Evolutionary conservation across 1,140 invertebrate species (phyloP), one percentile per base, ranked within the genome.

Genomic region (Metaphire vulgaris): DNA sequence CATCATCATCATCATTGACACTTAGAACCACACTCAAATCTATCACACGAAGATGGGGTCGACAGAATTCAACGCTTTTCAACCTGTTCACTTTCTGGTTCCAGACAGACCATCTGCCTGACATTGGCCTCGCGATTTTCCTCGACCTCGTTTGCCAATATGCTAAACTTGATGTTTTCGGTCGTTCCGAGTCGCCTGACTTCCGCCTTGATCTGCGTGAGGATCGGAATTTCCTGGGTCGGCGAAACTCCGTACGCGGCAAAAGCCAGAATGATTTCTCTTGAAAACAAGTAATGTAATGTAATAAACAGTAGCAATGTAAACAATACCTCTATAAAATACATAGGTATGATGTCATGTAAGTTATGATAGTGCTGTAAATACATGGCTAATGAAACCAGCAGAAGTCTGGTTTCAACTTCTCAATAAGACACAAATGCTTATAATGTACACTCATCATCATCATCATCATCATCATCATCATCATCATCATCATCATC

Each of bases 181-280:
- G 6, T 56, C 21, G 41, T 56, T 6, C 6, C 41, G 6, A 56
- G 21, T 21, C 41, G 41, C 21, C 21, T 56, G 21, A 87, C 83
- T 78, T 86, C 85, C 28, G 80, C 78, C 77, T 86, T 86, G 64
- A 87, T 85, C 79, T 87, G 83, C 0, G 82, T 80, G 72, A 87
- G 83, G 79, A 83, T 85, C 74, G 84, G 83, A 79, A 85, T 82
- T 56, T 87, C 85, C 72, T 84, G 82, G 34, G 79, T 80, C n/a
- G 82, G 81, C 77, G 79, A 83, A 32, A 84, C 81, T 56, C 82
- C 83, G 80, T 83, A 82, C 77, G 80, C 80, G 34, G 79, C 73
- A 74, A 86, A 74, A 0, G 84, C 83, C 16, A 79, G 74, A 2
- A 80, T 80, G 56, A 86, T 83, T 77, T 86, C 83, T 32, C 85